Percentiles rank a stretch among this genome's conserved stretches.
Conservation (phyloP, 2,797 vertebrate species). For the Liparis tanakae region DNA sequence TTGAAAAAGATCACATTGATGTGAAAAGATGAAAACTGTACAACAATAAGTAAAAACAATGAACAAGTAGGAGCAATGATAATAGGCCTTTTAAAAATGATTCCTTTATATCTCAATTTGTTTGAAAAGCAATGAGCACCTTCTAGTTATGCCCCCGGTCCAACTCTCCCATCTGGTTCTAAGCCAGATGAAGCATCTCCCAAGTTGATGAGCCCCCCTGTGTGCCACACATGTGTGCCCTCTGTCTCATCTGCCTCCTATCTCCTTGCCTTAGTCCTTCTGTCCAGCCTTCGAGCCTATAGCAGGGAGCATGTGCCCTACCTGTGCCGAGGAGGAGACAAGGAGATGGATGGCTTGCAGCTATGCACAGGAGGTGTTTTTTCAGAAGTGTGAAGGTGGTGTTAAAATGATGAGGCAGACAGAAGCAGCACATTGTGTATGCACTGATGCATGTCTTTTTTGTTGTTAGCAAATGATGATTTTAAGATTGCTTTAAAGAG, state of each 20-base stretch:
- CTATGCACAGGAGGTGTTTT: slow-evolving; percentile 64
- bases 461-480: background rate
- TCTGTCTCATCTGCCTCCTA: slow-evolving; percentile 29
- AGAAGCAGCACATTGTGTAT: slow-evolving; percentile 17
- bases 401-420: slow-evolving; percentile 47
- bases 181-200: slow-evolving; percentile 28
- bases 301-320: slow-evolving; percentile 29
- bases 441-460: slow-evolving; percentile 10
- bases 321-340: slow-evolving; percentile 44
- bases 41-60: background rate
- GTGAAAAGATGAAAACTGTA: background rate
- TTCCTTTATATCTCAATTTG: background rate
- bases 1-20: background rate
- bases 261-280: slow-evolving; percentile 57
- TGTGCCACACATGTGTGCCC: slow-evolving; percentile 53
- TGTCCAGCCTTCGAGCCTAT: slow-evolving; percentile 43
- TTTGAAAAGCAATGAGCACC: background rate
- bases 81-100: background rate
- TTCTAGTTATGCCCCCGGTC: slow-evolving; percentile 11
- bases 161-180: slow-evolving; percentile 35
- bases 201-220: slow-evolving; percentile 39
- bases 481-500: background rate
- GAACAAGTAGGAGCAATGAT: background rate
- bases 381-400: slow-evolving; percentile 70
- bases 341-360: slow-evolving; percentile 69